Evolutionary conservation across 2,888 invertebrate genomes (phyloP).

Genomic region (Drosophila borealis): DNA sequence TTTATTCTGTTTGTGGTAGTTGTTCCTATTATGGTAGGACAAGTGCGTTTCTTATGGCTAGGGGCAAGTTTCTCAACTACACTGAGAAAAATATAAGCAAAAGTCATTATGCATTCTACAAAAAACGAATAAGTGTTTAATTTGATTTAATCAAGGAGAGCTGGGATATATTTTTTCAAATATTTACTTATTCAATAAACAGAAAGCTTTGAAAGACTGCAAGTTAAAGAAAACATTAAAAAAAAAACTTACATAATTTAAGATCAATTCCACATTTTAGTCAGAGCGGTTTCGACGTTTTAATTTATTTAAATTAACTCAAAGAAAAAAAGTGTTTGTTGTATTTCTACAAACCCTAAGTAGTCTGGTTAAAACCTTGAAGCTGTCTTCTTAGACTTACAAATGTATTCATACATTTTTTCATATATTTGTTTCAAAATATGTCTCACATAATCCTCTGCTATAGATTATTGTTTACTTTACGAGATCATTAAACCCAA

Average conservation of each 20-base stretch:
- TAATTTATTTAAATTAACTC: not conserved
- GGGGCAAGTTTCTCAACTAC: constrained; percentile 57
- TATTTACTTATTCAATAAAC: no score
- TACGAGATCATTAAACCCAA: constrained; percentile 55
- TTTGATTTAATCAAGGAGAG: no score
- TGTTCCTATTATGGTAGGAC: constrained; percentile 73
- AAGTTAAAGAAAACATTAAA: not conserved
- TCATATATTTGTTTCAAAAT: constrained; percentile 21
- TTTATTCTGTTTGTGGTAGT: constrained; percentile 32
- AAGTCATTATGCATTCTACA: no score
- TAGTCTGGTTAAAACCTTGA: constrained; percentile 54
- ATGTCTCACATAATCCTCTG: constrained; percentile 35
- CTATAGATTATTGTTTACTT: constrained; percentile 56
- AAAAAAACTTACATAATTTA: not conserved
- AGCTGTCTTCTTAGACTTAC: constrained; percentile 33
- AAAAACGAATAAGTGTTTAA: no score
- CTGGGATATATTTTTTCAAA: no score
- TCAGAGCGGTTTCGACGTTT: not conserved
- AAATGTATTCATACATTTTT: not conserved
- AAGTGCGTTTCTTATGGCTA: constrained; percentile 53
- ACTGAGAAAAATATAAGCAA: constrained; percentile 48
- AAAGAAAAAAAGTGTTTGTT: constrained; percentile 8
- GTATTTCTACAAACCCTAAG: constrained; percentile 24
- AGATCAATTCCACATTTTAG: not conserved
- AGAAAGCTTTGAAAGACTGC: no score